phyloP scores from a whole-genome alignment of 37 sponge, comb jelly and placozoan genomes.

The Diacarnus erythraeanus region DNA sequence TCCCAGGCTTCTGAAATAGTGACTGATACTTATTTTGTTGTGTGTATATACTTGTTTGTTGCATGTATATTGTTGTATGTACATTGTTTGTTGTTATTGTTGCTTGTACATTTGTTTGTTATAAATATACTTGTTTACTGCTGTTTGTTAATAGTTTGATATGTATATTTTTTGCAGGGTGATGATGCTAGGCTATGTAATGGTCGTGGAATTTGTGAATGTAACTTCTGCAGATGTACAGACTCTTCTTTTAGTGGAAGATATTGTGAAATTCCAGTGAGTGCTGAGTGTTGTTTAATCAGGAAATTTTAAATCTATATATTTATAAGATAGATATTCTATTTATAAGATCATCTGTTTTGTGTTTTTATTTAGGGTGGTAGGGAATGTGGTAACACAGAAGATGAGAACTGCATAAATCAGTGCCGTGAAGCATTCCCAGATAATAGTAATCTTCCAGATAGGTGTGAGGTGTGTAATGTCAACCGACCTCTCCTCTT shows the following conservation, averaged over 20 bases:
- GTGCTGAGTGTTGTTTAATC: no score
- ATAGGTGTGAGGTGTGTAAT: not conserved
- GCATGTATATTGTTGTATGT: no score
- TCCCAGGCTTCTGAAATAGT: no score
- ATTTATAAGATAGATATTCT: no score
- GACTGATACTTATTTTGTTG: no score
- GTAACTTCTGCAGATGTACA: slow-evolving; percentile 33
- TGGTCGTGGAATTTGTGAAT: slow-evolving; percentile 31
- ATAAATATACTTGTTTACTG: not conserved
- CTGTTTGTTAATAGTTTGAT: not conserved
- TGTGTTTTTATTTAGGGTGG: not conserved
- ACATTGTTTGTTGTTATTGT: no score
- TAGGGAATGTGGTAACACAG: not conserved
- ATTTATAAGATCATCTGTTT: no score
- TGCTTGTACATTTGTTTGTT: no score
- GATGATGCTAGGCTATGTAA: not conserved
- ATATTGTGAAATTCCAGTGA: slow-evolving; percentile 31
- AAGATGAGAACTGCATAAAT: not conserved
- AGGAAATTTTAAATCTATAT: no score
- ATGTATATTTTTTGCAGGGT: not conserved
- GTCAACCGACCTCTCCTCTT: not conserved
- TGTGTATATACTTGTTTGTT: no score
- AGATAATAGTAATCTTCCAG: not conserved
- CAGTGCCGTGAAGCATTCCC: not conserved
- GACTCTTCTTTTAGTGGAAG: slow-evolving; percentile 4